Conservation (phyloP, 2,888 invertebrate species). For the Drosophila flavopinicola region DNA sequence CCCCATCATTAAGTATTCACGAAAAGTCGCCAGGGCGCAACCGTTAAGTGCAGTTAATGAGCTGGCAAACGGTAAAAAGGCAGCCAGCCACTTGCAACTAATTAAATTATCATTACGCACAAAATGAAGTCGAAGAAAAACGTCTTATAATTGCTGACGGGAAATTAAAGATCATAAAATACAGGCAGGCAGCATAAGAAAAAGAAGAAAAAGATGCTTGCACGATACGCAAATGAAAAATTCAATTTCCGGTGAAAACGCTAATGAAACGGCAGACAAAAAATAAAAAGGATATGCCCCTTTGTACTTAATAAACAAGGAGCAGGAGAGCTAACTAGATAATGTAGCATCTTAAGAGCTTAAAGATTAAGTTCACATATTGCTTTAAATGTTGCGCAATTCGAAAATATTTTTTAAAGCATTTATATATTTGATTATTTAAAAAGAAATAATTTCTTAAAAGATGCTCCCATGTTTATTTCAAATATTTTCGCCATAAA, state of each 20-base stretch:
- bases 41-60: conserved; percentile 77
- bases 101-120: conserved; percentile 74
- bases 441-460: too few species aligned
- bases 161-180: conserved; percentile 55
- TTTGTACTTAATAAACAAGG: conserved; percentile 32
- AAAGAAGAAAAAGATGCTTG: conserved; percentile 9
- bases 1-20: conserved; percentile 64
- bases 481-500: too few species aligned
- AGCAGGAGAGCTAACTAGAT: neutral
- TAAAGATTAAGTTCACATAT: too few species aligned
- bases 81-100: conserved; percentile 67
- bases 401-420: too few species aligned
- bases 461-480: too few species aligned
- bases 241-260: conserved; percentile 66
- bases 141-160: conserved; percentile 65
- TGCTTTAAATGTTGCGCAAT: too few species aligned
- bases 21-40: conserved; percentile 48
- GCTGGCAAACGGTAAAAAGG: conserved; percentile 50
- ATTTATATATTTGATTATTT: too few species aligned
- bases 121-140: conserved; percentile 51
- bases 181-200: conserved; percentile 5
- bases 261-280: conserved; percentile 14
- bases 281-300: conserved; percentile 18
- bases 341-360: neutral
- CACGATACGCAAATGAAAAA: conserved; percentile 51